phyloP scores from a whole-genome alignment of 2,888 invertebrate genomes.

The Matsumyia berberina region DNA sequence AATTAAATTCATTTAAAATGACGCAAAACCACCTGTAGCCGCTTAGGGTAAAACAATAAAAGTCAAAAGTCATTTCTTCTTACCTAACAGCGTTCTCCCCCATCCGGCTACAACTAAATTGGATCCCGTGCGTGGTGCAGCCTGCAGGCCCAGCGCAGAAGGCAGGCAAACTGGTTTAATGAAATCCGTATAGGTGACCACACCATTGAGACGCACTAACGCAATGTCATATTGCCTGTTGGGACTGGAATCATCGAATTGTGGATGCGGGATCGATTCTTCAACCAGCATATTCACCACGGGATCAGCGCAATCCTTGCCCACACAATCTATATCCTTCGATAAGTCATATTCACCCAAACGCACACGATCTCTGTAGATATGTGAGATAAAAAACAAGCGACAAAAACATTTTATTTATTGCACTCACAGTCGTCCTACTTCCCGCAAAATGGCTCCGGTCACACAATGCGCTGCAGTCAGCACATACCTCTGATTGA shows the following conservation, averaged over 20 bases:
- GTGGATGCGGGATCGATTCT: constrained; percentile 87
- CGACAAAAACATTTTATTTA: background rate
- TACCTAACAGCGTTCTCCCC: constrained; percentile 86
- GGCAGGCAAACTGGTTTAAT: constrained; percentile 88
- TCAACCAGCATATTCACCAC: constrained; percentile 87
- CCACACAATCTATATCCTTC: constrained; percentile 83
- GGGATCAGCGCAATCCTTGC: constrained; percentile 86
- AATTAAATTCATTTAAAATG: too few species aligned
- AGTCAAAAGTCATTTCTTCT: constrained; percentile 29
- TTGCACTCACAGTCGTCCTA: constrained; percentile 85
- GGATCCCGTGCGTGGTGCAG: constrained; percentile 81
- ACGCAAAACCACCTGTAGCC: too few species aligned
- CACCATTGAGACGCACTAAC: constrained; percentile 86
- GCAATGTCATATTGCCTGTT: constrained; percentile 90
- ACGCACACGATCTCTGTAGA: constrained; percentile 79
- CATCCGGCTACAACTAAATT: constrained; percentile 87
- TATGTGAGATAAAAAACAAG: background rate
- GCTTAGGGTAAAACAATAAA: too few species aligned
- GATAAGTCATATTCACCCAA: constrained; percentile 83
- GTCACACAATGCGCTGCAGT: constrained; percentile 88
- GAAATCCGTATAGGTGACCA: constrained; percentile 86
- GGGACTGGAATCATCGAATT: constrained; percentile 85
- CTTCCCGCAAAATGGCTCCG: constrained; percentile 84
- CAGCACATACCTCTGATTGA: constrained; percentile 86
- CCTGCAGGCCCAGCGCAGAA: constrained; percentile 75